Percentiles rank a stretch among this genome's conserved stretches.
These are phyloP conservation scores for Rhagophthalmus giganteus DNA, from an alignment of 2,888 invertebrate genomes.

Conservation along the genomic window DNA sequence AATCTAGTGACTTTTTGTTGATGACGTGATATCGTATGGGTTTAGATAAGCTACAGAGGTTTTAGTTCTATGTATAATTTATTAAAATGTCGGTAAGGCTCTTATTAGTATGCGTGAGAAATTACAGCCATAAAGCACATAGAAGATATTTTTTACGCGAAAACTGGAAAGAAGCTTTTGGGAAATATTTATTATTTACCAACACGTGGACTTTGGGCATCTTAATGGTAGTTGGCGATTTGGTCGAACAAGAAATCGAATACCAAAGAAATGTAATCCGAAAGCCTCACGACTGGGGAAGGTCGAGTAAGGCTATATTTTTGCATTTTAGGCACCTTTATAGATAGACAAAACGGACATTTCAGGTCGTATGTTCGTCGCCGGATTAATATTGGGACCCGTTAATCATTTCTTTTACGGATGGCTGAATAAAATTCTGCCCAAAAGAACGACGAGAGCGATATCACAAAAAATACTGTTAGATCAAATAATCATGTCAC, in stretches of 20 bases:
- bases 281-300: slow-evolving; percentile 62
- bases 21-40: no score
- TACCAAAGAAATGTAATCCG: slow-evolving; percentile 55
- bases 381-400: slow-evolving; percentile 79
- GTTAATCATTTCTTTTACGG: slow-evolving; percentile 84
- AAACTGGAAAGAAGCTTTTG: slow-evolving; percentile 57
- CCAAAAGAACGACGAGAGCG: slow-evolving; percentile 61
- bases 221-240: slow-evolving; percentile 78
- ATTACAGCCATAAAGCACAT: no score
- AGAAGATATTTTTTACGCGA: no score
- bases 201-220: slow-evolving; percentile 78
- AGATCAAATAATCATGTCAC: slow-evolving; percentile 72
- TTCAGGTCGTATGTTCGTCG: slow-evolving; percentile 74
- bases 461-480: slow-evolving; percentile 71
- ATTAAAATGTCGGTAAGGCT: no score
- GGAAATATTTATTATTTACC: slow-evolving; percentile 74
- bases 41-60: no score
- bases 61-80: no score
- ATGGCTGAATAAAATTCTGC: slow-evolving; percentile 70
- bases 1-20: no score
- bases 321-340: no score
- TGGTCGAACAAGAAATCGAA: slow-evolving; percentile 78
- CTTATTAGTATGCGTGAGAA: no score
- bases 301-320: slow-evolving; percentile 63
- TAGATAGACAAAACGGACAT: no score